Base-by-base conservation (phyloP, 2,888 invertebrate species). In the Argyra leucocephala region DNA sequence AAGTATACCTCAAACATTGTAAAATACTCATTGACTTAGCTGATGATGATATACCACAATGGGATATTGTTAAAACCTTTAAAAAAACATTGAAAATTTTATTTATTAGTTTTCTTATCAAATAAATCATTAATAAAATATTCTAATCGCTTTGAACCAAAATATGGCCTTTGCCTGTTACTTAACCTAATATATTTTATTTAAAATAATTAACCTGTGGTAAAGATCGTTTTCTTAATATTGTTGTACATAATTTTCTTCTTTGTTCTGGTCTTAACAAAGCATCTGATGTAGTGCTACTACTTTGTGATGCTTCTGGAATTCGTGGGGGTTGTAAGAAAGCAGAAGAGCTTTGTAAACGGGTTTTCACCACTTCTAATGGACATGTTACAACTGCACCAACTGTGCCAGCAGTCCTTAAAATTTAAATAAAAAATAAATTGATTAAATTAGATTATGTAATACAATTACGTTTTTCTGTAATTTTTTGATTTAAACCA, bases 381-480 rank as follows among this genome's bases (percentile, higher is more conserved):
- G 98, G 98, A 81, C 97, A 97, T 75, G 98, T 98, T 70, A 95
- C 88, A 71, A 98, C 93, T 22, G 97, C 97, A 64, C 97, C 97
- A 62, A 93, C 90, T 64, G 97, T 98, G 69, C 98, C 98, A 69
- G 96, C 98, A 80, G 93, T 87, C 77, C 97, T 97, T 81, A 26
- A 81, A 80, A 72, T 65, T 70, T 18, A 9, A 48, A 37, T 48
- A 18, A 48, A 48, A 22, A 58, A 10, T 22, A 10, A 22, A 10
- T 21, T 18, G 22, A 31, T 7, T 31, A n/a, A n/a, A n/a, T 6
- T 31, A 6, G 31, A 31, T 10, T 10, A 7, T 26, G 4, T 26
- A 26, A 26, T 6, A 26, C 26, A 26, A 31, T 10, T 31, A 1
- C 12, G 31, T 31, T 31, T 6, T 31, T 31, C 12, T 31, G 7